phyloP scores from a whole-genome alignment of 2,888 invertebrate species.

The Brachylomia viminalis region DNA sequence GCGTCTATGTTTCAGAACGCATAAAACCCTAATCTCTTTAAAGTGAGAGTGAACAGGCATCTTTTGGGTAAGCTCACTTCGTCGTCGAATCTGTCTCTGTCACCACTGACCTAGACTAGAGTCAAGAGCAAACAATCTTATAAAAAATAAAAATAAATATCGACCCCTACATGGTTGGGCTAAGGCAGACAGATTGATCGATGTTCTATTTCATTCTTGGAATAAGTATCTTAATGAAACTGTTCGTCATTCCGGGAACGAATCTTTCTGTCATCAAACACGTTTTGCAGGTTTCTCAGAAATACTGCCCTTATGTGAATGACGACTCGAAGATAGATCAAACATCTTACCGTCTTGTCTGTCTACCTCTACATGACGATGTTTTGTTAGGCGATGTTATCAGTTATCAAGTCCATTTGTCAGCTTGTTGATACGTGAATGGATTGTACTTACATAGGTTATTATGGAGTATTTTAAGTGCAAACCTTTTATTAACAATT shows the following conservation, averaged over 20 bases:
- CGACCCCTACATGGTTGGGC: too few relatives aligned
- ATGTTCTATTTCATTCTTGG: not conserved
- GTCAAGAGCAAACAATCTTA: too few relatives aligned
- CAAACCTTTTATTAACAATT: not conserved
- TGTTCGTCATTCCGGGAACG: conserved; percentile 10
- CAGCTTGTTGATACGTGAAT: not conserved
- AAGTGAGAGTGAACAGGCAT: too few relatives aligned
- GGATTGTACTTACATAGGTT: not conserved
- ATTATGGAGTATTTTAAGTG: not conserved
- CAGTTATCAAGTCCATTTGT: not conserved
- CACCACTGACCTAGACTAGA: too few relatives aligned
- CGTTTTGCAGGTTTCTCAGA: conserved; percentile 5
- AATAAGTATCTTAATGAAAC: not conserved
- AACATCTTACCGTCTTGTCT: conserved; percentile 11
- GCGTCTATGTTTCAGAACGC: too few relatives aligned
- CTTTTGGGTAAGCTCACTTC: too few relatives aligned
- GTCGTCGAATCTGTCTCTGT: too few relatives aligned
- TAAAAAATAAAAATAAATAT: too few relatives aligned
- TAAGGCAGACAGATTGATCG: too few relatives aligned
- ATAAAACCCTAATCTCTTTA: too few relatives aligned
- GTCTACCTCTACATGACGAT: not conserved
- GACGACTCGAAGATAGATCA: not conserved
- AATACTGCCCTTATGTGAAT: conserved; percentile 4
- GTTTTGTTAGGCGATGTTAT: conserved; percentile 7
- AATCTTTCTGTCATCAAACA: conserved; percentile 5